Conservation (phyloP, 1,140 invertebrate genomes). For the Streblospio benedicti region DNA sequence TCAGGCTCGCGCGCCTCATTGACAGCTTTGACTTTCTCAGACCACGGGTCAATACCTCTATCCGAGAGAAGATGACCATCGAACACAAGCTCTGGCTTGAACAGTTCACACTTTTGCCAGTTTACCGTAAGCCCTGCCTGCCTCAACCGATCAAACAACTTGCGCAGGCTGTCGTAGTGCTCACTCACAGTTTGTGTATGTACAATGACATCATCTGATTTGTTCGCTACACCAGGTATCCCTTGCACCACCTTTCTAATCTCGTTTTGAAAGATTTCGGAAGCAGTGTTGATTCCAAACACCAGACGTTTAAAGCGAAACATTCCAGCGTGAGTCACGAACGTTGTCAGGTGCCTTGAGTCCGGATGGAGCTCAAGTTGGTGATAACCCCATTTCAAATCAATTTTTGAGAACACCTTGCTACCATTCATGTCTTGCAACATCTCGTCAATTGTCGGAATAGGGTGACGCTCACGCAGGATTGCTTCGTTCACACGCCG, state of each 20-base stretch:
- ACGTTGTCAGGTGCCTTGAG: slow-evolving; percentile 8
- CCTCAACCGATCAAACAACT: neutral
- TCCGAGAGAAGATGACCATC: too few relatives aligned
- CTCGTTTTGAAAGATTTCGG: slow-evolving; percentile 17
- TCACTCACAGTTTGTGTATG: neutral
- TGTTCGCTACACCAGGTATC: neutral
- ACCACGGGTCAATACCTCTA: neutral
- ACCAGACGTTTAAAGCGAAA: slow-evolving; percentile 20
- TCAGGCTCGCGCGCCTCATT: neutral
- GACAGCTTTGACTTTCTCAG: slow-evolving; percentile 1
- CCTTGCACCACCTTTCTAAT: neutral
- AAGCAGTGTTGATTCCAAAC: slow-evolving; percentile 21
- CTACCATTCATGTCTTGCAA: slow-evolving; percentile 5
- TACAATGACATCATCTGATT: slow-evolving; percentile 1
- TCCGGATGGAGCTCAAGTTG: slow-evolving; percentile 23
- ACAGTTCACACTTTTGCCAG: neutral
- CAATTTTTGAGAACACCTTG: slow-evolving; percentile 18
- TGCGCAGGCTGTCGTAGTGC: neutral
- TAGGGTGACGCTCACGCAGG: slow-evolving; percentile 8
- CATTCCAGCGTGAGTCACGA: slow-evolving; percentile 9
- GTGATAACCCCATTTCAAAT: slow-evolving; percentile 19
- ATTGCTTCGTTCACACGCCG: slow-evolving; percentile 7
- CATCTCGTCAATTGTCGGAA: slow-evolving; percentile 12
- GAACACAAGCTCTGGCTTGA: too few relatives aligned
- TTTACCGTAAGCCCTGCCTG: neutral